Conservation (phyloP, 2,797 vertebrate species). For the Chrysolophus pictus region DNA sequence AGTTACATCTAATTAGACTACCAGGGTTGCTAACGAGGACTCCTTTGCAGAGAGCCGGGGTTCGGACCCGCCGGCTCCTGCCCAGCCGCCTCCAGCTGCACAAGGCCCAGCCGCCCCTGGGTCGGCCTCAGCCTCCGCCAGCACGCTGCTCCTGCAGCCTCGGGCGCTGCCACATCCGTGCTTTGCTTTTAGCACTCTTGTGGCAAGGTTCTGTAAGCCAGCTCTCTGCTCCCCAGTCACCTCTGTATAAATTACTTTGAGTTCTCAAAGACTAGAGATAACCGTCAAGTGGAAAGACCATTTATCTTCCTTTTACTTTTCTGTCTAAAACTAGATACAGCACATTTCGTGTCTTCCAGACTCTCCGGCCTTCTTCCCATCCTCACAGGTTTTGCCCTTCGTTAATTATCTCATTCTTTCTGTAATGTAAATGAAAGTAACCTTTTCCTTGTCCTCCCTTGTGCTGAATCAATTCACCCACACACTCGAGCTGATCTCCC, state of each 20-base stretch:
- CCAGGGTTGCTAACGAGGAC: background rate
- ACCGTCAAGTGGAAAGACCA: conserved; percentile 11
- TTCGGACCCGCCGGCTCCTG: background rate
- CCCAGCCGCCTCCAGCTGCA: background rate
- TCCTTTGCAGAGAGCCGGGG: background rate
- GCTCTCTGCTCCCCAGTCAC: background rate
- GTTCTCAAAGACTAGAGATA: conserved; percentile 11
- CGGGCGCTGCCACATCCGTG: background rate
- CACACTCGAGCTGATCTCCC: accelerated
- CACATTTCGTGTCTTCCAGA: conserved; percentile 19
- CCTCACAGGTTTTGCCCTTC: background rate
- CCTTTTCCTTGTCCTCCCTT: background rate
- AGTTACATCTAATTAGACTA: too few relatives aligned
- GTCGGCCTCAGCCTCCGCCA: too few relatives aligned
- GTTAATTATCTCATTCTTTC: conserved; percentile 33
- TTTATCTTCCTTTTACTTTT: conserved; percentile 18
- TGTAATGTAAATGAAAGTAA: conserved; percentile 16
- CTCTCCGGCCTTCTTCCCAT: conserved; percentile 3
- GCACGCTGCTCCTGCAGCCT: background rate
- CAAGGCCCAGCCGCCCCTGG: too few relatives aligned
- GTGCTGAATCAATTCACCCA: background rate
- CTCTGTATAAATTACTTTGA: background rate
- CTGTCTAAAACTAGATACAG: conserved; percentile 20
- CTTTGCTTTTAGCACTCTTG: background rate
- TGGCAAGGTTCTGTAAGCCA: background rate